A percentile compares a stretch with the other conserved stretches of the same genome.
phyloP scores from a whole-genome alignment of 2,113 vertebrate genomes.

The Melanocharis versteri region DNA sequence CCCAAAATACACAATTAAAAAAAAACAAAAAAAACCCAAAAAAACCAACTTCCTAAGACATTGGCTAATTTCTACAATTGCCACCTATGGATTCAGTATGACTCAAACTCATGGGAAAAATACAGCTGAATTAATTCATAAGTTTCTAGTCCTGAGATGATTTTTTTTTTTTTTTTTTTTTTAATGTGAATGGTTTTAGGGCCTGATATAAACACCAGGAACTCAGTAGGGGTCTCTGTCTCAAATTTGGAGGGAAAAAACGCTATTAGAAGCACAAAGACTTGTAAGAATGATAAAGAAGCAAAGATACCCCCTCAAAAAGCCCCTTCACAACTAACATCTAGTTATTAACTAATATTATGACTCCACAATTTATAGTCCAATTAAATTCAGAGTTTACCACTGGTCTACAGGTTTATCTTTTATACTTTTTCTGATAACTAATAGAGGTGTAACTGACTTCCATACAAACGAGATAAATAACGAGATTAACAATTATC shows the following conservation, averaged over 20 bases:
- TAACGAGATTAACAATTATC: constrained; percentile 50
- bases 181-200: background rate
- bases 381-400: constrained; percentile 54
- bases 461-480: constrained; percentile 60
- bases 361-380: constrained; percentile 42
- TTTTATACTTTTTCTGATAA: constrained; percentile 41
- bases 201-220: background rate
- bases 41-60: background rate
- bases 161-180: background rate
- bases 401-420: constrained; percentile 19
- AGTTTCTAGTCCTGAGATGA: background rate
- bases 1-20: background rate
- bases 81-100: background rate
- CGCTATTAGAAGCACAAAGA: background rate
- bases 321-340: background rate
- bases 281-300: background rate
- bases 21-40: background rate
- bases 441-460: constrained; percentile 53
- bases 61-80: background rate
- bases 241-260: background rate
- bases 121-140: background rate
- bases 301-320: background rate
- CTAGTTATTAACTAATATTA: background rate
- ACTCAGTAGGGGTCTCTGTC: background rate
- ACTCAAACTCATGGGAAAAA: background rate